Conservation (phyloP, 2,797 vertebrate genomes). For the Podarcis lilfordi region DNA sequence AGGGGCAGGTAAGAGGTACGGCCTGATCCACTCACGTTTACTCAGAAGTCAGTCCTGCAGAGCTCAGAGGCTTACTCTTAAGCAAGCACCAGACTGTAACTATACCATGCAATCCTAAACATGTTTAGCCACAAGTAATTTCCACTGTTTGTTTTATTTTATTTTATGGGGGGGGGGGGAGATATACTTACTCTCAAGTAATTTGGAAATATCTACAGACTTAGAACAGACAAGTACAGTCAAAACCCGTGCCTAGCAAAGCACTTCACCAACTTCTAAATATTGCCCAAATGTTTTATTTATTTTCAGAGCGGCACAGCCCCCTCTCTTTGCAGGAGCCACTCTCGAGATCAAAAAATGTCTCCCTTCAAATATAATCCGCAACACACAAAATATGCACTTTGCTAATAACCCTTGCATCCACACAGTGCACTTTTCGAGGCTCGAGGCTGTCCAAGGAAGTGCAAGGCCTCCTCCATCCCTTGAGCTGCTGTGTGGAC, state of each 20-base stretch:
- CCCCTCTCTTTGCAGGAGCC: background rate
- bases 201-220: background rate
- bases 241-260: slow-evolving; percentile 21
- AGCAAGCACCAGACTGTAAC: background rate
- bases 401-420: background rate
- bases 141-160: background rate
- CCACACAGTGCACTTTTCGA: background rate
- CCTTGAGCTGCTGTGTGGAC: background rate
- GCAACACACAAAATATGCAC: background rate
- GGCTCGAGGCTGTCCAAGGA: background rate
- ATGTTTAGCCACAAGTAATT: background rate
- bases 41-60: background rate
- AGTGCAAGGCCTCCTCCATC: background rate
- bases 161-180: slow-evolving; percentile 1
- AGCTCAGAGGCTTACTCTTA: background rate
- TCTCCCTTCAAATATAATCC: background rate
- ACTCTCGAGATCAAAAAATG: background rate
- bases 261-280: background rate
- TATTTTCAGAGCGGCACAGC: background rate
- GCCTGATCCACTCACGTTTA: background rate
- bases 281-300: background rate
- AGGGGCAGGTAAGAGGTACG: background rate
- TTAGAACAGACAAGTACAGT: slow-evolving; percentile 28
- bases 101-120: background rate
- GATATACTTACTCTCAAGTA: background rate